Base-by-base conservation (phyloP, 2,113 vertebrate species). In the Mobula hypostoma region DNA sequence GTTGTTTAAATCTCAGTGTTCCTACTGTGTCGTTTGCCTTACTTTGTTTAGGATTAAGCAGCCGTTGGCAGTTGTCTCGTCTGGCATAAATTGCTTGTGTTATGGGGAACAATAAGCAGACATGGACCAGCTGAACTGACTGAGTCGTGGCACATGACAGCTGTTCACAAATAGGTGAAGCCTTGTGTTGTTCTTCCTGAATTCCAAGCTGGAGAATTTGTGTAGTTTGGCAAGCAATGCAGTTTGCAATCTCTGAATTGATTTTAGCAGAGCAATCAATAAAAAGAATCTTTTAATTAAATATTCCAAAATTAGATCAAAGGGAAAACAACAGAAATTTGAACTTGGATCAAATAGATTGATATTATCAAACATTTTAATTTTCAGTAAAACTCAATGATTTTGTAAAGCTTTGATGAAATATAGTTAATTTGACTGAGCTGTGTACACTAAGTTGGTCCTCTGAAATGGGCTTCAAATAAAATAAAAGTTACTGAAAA, bases 221-320 rank as follows among this genome's bases (percentile, higher is more conserved):
- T 36, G 40, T 74, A 24, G 32, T 48, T 72, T 93, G 68, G 68
- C 90, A 93, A 15, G 70, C 40, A 74, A 74, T 14, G 40, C 36
- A 40, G 9, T 93, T 56, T 27, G 9, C 8, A 36, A 93, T 74
- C 68, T 74, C 68, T 74, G 11, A 93, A 74, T 14, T 93, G 40
- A 66, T 66, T 48, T 93, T 93, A 48, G 40, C 91, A 93, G 66
- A 56, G 48, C 24, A 48, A 93, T 93, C n/a, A 48, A 40, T 76
- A 15, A 48, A 90, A 70, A 72, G 32, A 68, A 70, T 70, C 7
- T 15, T 70, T 70, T 70, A 92, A 72, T 72, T 92, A 7, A 70
- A 40, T 48, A 92, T 40, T 72, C 24, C 90, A 24, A 48, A 7
- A 72, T 40, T 24, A 48, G 32, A 48, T 24, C 56, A 24, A 9